Evolutionary conservation across 2,888 invertebrate species (phyloP).

Genomic region (Julus scandinavius): DNA sequence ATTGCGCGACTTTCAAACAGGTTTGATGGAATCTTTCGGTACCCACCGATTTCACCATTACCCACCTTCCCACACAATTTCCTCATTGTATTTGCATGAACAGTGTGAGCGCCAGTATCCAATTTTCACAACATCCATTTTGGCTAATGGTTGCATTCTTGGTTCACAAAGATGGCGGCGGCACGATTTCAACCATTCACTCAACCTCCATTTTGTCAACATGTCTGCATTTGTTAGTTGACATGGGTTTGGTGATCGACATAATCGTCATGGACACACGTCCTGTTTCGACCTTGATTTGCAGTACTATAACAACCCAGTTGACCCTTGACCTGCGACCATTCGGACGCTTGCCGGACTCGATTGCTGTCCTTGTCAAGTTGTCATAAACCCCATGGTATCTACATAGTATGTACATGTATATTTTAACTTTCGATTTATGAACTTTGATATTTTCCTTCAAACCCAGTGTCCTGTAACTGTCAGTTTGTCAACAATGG

Average conservation of each 20-base stretch:
- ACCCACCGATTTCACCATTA: neutral
- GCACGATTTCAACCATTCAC: too few species aligned
- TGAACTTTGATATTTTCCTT: neutral
- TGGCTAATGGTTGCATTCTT: too few species aligned
- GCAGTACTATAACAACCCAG: neutral
- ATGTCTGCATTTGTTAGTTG: too few species aligned
- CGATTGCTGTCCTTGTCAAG: neutral
- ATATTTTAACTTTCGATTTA: neutral
- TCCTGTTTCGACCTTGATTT: neutral
- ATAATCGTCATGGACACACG: too few species aligned
- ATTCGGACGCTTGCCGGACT: neutral
- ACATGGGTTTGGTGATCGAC: too few species aligned
- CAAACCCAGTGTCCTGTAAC: neutral
- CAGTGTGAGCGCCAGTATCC: too few species aligned
- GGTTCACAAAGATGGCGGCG: too few species aligned
- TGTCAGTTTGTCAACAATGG: neutral
- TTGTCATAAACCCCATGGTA: neutral
- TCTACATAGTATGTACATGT: too few species aligned
- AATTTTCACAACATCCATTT: too few species aligned
- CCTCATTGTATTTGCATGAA: neutral
- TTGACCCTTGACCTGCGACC: neutral
- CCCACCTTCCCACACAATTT: neutral
- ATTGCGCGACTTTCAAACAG: neutral
- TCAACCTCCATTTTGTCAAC: too few species aligned
- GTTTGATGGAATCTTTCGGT: slow-evolving; percentile 16